Base-by-base conservation (phyloP, 1,140 invertebrate genomes). In the Zelostemma sp. region DNA sequence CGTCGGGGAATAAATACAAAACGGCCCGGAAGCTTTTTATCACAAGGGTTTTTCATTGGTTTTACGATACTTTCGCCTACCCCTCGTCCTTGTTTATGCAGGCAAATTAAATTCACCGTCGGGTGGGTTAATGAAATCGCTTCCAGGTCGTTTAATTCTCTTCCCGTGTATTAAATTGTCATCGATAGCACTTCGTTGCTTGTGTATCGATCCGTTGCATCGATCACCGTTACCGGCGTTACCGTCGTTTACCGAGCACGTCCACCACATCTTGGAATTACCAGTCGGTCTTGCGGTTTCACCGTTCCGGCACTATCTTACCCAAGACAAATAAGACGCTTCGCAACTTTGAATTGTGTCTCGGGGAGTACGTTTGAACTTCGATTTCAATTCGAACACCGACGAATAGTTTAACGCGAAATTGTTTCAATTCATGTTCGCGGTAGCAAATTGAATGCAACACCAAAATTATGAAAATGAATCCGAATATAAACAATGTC, bases 301-400 rank as follows among this genome's bases (percentile, higher is more conserved):
- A 41, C 63, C 64, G 54, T 60, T 72, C 66, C 70, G 61, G 59
- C 69, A 71, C 59, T 74, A 74, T 48, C 57, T 72, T 63, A 71
- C 64, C 58, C 41, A 58, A 71, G 68, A 73, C 57, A 68, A 63
- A 73, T 70, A 71, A 68, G 68, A 71, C 54, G 63, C 62, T 74
- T 70, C 35, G 60, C 66, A 69, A 74, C 47, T 56, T 65, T 46
- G 41, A 74, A 69, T 69, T 72, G 66, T 65, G 61, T 31, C 1
- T 41, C 15, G 15, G 11, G 14, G 14, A 14, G 40, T 25, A 4
- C 40, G 15, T 41, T 12, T 15, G 40, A 12, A 15, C 15, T 12
- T 1, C 14, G 14, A 6, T 15, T 15, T 15, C 12, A 41, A 41
- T 41, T 15, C n/a, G 15, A 41, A 11, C n/a, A n/a, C n/a, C n/a